A percentile compares a stretch with the other conserved stretches of the same genome.
Conservation (phyloP, 53 echinoderm and acorn worm genomes). For the Luidia sarsii region DNA sequence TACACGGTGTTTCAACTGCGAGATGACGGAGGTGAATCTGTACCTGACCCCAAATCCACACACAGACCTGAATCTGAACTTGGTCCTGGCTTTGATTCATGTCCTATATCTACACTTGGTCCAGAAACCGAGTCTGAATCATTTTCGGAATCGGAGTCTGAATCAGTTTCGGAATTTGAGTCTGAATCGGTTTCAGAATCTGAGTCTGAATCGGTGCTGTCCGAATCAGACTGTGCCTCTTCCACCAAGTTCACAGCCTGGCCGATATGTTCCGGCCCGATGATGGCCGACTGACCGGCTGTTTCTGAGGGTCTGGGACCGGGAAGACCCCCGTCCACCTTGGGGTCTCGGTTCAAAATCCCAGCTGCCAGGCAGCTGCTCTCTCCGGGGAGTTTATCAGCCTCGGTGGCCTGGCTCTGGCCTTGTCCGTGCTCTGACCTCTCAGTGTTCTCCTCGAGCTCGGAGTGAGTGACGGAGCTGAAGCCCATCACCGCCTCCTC, state of each 20-base stretch:
- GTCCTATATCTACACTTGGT: background rate
- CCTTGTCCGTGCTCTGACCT: too few species aligned
- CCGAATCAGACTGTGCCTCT: background rate
- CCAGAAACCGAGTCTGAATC: background rate
- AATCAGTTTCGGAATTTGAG: background rate
- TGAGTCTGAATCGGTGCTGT: background rate
- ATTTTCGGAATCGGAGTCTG: conserved; percentile 3
- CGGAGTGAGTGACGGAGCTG: background rate
- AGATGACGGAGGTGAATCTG: background rate
- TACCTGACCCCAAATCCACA: background rate
- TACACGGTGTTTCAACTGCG: too few species aligned
- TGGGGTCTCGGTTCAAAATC: too few species aligned
- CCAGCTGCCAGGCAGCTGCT: too few species aligned
- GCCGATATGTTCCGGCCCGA: too few species aligned
- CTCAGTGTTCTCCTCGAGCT: background rate
- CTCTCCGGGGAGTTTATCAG: too few species aligned
- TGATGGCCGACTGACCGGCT: too few species aligned
- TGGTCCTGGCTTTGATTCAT: background rate
- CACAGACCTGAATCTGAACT: background rate
- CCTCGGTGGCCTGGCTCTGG: background rate
- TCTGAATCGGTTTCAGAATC: background rate
- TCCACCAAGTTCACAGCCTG: too few species aligned
- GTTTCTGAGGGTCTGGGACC: too few species aligned
- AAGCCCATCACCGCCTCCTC: background rate
- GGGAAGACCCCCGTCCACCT: too few species aligned